Evolutionary conservation across 1,140 invertebrate species (phyloP).

Genomic region (Acyrthosiphon pisum): DNA sequence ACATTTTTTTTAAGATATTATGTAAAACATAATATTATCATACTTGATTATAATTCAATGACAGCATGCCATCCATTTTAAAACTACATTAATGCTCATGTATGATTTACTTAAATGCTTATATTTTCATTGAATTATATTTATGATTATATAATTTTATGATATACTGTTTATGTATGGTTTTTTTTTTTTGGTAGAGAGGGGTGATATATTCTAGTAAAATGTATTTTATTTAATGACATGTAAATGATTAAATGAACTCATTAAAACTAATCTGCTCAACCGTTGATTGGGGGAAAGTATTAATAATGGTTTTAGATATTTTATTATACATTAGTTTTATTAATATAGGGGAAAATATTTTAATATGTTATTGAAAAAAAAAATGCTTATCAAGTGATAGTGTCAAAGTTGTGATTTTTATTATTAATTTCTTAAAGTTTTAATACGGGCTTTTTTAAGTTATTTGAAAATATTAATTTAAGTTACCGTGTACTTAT

Average conservation of each 20-base stretch:
- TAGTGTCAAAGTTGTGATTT: not conserved
- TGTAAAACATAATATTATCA: not conserved
- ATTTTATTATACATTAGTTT: constrained; percentile 24
- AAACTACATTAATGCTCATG: constrained; percentile 38
- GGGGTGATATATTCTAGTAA: constrained; percentile 20
- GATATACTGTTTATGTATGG: not conserved
- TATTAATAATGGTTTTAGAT: constrained; percentile 46
- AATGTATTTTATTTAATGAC: constrained; percentile 49
- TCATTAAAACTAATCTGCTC: constrained; percentile 55
- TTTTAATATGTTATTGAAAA: constrained; percentile 23
- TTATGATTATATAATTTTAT: constrained; percentile 26
- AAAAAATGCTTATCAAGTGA: constrained; percentile 22
- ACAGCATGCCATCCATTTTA: constrained; percentile 42
- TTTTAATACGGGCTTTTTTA: not conserved
- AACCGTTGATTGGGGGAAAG: constrained; percentile 46
- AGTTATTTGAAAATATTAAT: not conserved
- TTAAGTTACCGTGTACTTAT: not conserved
- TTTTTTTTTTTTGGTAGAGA: not conserved
- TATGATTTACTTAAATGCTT: constrained; percentile 14
- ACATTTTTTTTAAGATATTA: constrained; percentile 1
- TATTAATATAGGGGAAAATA: constrained; percentile 12
- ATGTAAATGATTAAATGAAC: constrained; percentile 44
- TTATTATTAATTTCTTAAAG: constrained; percentile 41
- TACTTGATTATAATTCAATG: constrained; percentile 44
- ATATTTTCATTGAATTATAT: constrained; percentile 23